Conservation (phyloP, 2,797 vertebrate genomes). For the Microctenopoma lineatum region DNA sequence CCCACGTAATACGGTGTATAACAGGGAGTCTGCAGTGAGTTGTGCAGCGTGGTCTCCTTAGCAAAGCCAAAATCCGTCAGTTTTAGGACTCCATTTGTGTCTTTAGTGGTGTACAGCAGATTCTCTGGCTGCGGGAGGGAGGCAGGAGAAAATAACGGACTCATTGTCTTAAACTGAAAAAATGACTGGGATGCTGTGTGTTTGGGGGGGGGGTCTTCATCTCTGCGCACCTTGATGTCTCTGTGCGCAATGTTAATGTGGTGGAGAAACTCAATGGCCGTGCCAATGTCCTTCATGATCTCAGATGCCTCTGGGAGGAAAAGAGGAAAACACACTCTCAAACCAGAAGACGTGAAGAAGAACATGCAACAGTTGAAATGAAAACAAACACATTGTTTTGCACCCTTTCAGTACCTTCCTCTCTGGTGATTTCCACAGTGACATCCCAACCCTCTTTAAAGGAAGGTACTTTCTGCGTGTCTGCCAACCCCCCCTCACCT, state of each 20-base stretch:
- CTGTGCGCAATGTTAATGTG: conserved; percentile 94
- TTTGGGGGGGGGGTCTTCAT: background rate
- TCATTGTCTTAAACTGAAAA: background rate
- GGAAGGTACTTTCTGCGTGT: background rate
- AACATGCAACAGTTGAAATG: too few species aligned
- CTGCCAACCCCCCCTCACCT: conserved; percentile 81
- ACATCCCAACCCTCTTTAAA: background rate
- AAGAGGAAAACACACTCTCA: conserved; percentile 60
- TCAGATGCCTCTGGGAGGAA: conserved; percentile 90
- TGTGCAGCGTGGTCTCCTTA: conserved; percentile 95
- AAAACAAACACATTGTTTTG: background rate
- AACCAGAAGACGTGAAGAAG: conserved; percentile 45
- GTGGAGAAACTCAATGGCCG: conserved; percentile 93
- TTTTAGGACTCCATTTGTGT: conserved; percentile 88
- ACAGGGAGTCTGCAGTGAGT: conserved; percentile 95
- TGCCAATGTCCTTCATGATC: conserved; percentile 96
- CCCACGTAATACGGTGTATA: conserved; percentile 99
- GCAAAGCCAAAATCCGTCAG: conserved; percentile 98
- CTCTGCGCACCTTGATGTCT: conserved; percentile 92
- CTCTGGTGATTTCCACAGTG: background rate
- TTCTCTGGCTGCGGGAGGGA: conserved; percentile 91
- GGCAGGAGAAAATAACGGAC: conserved; percentile 13
- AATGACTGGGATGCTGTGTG: rapidly evolving
- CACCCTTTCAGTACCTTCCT: background rate
- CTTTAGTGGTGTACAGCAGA: conserved; percentile 92